Evolutionary conservation across 2,797 vertebrate species (phyloP), one percentile per base, ranked within the genome.

Genomic region (Amniataba percoides): DNA sequence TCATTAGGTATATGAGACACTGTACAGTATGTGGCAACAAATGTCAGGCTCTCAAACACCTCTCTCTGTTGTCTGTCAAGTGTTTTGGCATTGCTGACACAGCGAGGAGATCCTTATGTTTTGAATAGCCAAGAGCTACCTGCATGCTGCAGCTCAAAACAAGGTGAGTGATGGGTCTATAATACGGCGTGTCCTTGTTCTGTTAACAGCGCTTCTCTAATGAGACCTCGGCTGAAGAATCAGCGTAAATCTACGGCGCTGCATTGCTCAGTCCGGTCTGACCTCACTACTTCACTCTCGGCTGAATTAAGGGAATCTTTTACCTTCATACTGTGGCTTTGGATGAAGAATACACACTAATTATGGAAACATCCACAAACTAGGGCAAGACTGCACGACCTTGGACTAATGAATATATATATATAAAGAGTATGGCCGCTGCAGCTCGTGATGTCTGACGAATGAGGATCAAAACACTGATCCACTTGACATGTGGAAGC

Each of bases 391-490:
- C 51, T 61, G 66, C 56, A 39, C 78, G 77, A 92, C 88, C 86
- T 87, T 90, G 83, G 71, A 89, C 73, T 88, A 89, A 93, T 89
- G 78, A 89, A 89, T 92, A 84, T 80, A 86, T 80, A 86, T 81
- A 81, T 85, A 70, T 77, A 87, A 78, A 71, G 45, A 86, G 77
- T 45, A 86, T 78, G 63, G 71, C 67, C 69, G 57, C 71, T 78
- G 75, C 51, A 68, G 59, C 78, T 82, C 34, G 21, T 25, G 34
- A 46, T 52, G 63, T 73, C 75, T 86, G 56, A 77, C 11, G 21
- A 77, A 53, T 5, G 31, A 59, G 78, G 82, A 82, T 89, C 67
- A 86, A 76, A 88, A 80, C 25, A 67, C 59, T 78, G 81, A 92
- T 88, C 86, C 59, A 4, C 76, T 84, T 84, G 74, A 86, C 84